Evolutionary conservation across 1,140 invertebrate species (phyloP).

Genomic region (Calosoma granatense): DNA sequence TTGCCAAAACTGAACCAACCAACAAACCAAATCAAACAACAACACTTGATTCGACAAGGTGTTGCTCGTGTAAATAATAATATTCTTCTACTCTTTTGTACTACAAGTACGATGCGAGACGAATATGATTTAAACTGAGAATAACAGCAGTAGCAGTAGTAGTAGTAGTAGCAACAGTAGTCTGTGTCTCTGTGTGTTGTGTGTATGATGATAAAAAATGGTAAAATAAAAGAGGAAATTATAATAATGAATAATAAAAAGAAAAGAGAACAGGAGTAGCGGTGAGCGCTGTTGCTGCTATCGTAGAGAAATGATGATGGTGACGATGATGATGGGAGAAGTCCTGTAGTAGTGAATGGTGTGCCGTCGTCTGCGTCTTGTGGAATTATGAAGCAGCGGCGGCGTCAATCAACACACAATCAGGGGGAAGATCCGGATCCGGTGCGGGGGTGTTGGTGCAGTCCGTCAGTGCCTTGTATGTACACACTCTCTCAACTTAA

Average conservation of each 20-base stretch:
- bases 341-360: not conserved
- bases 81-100: too few species aligned
- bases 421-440: not conserved
- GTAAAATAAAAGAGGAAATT: too few species aligned
- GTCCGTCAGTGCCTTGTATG: not conserved
- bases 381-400: not conserved
- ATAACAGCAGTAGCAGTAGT: not conserved
- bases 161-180: not conserved
- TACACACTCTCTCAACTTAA: conserved; percentile 10
- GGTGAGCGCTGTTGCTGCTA: not conserved
- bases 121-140: too few species aligned
- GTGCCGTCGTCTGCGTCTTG: not conserved
- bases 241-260: not conserved
- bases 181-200: too few species aligned
- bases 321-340: too few species aligned
- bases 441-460: not conserved
- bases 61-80: too few species aligned
- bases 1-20: too few species aligned
- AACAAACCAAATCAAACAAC: too few species aligned
- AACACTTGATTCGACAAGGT: too few species aligned
- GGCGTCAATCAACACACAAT: not conserved
- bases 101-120: too few species aligned
- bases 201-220: too few species aligned
- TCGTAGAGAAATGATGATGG: too few species aligned
- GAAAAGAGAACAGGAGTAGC: not conserved